These are phyloP conservation scores for Drosophila athabasca DNA, from an alignment of 1,140 invertebrate genomes.

Conservation along the genomic window DNA sequence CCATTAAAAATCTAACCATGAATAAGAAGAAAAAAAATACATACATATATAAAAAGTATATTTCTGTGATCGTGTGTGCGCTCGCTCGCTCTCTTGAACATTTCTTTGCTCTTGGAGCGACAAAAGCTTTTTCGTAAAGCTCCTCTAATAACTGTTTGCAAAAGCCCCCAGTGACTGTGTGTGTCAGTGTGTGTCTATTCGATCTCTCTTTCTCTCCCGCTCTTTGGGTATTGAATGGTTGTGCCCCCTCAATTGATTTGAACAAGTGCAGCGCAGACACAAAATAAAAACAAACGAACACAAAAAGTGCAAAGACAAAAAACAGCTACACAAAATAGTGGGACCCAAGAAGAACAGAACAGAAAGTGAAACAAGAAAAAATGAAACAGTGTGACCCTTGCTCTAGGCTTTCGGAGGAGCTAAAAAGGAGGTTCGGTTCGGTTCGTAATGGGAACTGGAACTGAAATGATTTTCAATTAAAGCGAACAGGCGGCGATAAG, in stretches of 20 bases:
- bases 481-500: slow-evolving; percentile 67
- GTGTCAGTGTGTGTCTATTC: slow-evolving; percentile 41
- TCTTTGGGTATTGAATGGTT: slow-evolving; percentile 35
- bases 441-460: slow-evolving; percentile 16
- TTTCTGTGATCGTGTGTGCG: slow-evolving; percentile 28
- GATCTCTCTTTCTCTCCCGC: slow-evolving; percentile 29
- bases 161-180: slow-evolving; percentile 13
- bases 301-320: slow-evolving; percentile 56
- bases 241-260: slow-evolving; percentile 72
- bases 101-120: slow-evolving; percentile 31
- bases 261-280: slow-evolving; percentile 66
- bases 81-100: neutral
- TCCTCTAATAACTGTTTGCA: slow-evolving; percentile 49
- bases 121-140: slow-evolving; percentile 38
- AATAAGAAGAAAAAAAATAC: slow-evolving; percentile 15
- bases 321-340: slow-evolving; percentile 22
- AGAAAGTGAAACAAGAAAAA: slow-evolving; percentile 19
- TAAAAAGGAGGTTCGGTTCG: slow-evolving; percentile 37
- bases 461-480: slow-evolving; percentile 61
- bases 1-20: slow-evolving; percentile 34
- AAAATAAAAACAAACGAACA: slow-evolving; percentile 70
- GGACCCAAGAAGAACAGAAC: slow-evolving; percentile 22
- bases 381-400: slow-evolving; percentile 43
- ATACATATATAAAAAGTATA: slow-evolving; percentile 8
- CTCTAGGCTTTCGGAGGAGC: neutral